Evolutionary conservation across 2,797 vertebrate genomes (phyloP), one percentile per base, ranked within the genome.

Genomic region (Salmo trutta): DNA sequence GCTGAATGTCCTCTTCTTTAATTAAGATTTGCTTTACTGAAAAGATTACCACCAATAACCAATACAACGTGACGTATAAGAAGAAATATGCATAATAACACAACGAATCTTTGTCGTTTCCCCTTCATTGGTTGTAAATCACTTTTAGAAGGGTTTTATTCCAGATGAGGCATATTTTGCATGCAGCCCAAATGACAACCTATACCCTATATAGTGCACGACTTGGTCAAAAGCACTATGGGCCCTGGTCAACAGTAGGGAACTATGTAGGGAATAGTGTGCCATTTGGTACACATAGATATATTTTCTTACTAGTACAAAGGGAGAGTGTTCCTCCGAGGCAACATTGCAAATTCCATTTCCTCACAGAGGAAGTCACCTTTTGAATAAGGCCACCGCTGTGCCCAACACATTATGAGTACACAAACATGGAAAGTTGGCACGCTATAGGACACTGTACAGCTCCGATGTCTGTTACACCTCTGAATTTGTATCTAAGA

Each of bases 291-390:
- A 19, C 5, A n/a, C 19, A n/a, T 19, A n/a, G n/a, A 1, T 10
- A 17, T 59, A n/a, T 90, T 92, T 90, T 88, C 77, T 79, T 78
- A 75, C 72, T 85, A 87, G 87, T 78, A 89, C 88, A 88, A 89
- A 91, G 85, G 78, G 74, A 87, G 81, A 47, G 85, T 89, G 87
- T 87, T 85, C 84, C 82, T 73, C 27, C 66, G 82, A 80, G 75
- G 87, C 83, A 82, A 75, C 89, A 88, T 90, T 90, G 86, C 85
- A 85, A 91, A 91, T 92, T 91, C 90, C 86, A 90, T 89, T 93
- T 93, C 91, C 91, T 92, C 88, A 79, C 59, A 78, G 85, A 90
- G 91, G 91, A 93, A 93, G 90, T 92, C 89, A 89, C 88, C 89
- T 92, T 93, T 88, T 87, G 77, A 85, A 81, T 78, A 6, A 87